These are phyloP conservation scores for Saiga tatarica DNA, from an alignment of 2,113 vertebrate species.

Conservation along the genomic window DNA sequence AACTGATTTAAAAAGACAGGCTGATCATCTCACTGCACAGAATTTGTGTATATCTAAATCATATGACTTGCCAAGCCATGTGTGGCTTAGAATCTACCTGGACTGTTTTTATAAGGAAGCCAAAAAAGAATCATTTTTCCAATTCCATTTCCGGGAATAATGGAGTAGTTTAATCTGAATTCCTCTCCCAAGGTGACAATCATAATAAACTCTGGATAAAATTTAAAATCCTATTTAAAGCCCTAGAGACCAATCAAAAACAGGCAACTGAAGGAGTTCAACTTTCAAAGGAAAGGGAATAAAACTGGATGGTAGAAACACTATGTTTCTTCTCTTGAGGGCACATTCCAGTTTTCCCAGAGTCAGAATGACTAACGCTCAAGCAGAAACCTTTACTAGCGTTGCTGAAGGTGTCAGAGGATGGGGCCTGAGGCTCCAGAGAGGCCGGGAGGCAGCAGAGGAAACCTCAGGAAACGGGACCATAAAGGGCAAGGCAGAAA, in stretches of 20 bases:
- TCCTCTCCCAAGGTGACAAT: background rate
- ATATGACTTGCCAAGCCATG: background rate
- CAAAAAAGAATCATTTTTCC: background rate
- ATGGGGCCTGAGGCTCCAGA: background rate
- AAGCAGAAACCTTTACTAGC: background rate
- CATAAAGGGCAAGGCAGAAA: background rate
- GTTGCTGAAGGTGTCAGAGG: background rate
- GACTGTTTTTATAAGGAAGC: background rate
- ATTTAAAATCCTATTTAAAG: background rate
- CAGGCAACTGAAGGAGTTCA: background rate
- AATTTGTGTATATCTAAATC: background rate
- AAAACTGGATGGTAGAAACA: background rate
- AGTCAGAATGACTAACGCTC: background rate
- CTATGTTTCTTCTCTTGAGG: background rate
- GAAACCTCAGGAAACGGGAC: background rate
- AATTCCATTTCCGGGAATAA: background rate
- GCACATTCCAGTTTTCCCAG: background rate
- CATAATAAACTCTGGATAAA: background rate
- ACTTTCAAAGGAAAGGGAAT: background rate
- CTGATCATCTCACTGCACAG: background rate
- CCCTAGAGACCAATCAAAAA: background rate
- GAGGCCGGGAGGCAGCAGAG: background rate
- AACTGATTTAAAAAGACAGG: background rate
- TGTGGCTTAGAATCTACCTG: background rate
- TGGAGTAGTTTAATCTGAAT: constrained; percentile 12